Percentiles rank a stretch among this genome's conserved stretches.
phyloP scores from a whole-genome alignment of 2,113 vertebrate genomes.

The Planiliza haematocheilus region DNA sequence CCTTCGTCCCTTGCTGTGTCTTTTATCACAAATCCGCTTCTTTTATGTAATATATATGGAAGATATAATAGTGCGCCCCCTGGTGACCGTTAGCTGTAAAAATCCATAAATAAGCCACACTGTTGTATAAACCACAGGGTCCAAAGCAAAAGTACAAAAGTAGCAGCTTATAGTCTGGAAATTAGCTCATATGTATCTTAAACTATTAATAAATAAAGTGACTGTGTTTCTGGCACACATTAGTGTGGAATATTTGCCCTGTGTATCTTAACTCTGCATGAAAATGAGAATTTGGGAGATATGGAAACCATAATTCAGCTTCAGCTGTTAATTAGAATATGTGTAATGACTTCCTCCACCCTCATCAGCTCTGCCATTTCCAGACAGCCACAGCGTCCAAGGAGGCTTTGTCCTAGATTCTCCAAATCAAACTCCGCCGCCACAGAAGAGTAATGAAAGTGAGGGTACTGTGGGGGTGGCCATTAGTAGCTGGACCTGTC shows the following conservation, averaged over 20 bases:
- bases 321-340: constrained; percentile 44
- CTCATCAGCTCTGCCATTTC: neutral
- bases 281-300: constrained; percentile 50
- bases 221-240: neutral
- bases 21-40: constrained; percentile 48
- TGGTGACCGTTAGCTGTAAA: too few relatives aligned
- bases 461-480: neutral
- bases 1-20: neutral
- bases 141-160: too few relatives aligned
- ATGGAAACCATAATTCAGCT: constrained; percentile 40
- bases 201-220: constrained; percentile 22
- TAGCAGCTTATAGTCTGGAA: too few relatives aligned
- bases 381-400: constrained; percentile 13
- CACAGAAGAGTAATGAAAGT: neutral
- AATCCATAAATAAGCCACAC: too few relatives aligned
- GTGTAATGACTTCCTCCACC: constrained; percentile 26
- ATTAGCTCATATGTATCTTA: constrained; percentile 5
- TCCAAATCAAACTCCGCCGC: neutral
- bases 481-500: neutral
- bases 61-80: too few relatives aligned
- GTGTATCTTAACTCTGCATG: constrained; percentile 28
- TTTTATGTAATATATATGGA: constrained; percentile 37
- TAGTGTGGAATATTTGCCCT: constrained; percentile 9
- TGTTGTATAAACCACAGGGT: too few relatives aligned
- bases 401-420: constrained; percentile 36